Evolutionary conservation across 2,797 vertebrate species (phyloP), one percentile per base, ranked within the genome.

Genomic region (Microhierax caerulescens): DNA sequence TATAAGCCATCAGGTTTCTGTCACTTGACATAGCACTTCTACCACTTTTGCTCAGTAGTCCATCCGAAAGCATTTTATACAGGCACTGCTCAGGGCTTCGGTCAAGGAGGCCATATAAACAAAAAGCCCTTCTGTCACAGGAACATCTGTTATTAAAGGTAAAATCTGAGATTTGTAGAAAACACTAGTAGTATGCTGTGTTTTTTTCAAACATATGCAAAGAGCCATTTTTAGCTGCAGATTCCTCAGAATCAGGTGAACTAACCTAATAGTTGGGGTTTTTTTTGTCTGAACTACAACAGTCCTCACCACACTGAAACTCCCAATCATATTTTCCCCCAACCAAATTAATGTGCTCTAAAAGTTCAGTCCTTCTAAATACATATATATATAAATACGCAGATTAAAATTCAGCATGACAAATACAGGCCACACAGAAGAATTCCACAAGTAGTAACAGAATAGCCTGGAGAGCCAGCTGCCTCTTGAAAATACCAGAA

Each of bases 181-280:
- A 67, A 78, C 17, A 17, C 9, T 32, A 41, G 59, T 5, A 76
- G 5, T 12, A 34, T 45, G 8, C n/a, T 61, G 14, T 9, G 13
- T 4, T 69, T 47, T 86, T 53, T 19, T 5, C 39, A 41, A 11
- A 48, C 2, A 5, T 3, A 37, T 4, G 50, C 10, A 47, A 23
- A 34, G 41, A 57, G 14, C 21, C 5, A 7, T 56, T 57, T 87
- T 45, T 34, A 88, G 57, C 34, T 24, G 10, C 53, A 67, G 24
- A 24, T 50, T 30, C 19, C 32, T 61, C 48, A 61, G 39, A 73
- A 27, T 39, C 9, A 7, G 4, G 8, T 48, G 15, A 48, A 36
- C 5, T 12, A 25, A 34, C 13, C 28, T 36, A 23, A 28, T 8
- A 21, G 10, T 24, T 37, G 8, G 8, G 7, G 0, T 0, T 15